Evolutionary conservation across 1,140 invertebrate species (phyloP).

Genomic region (Daktulosphaira vitifoliae): DNA sequence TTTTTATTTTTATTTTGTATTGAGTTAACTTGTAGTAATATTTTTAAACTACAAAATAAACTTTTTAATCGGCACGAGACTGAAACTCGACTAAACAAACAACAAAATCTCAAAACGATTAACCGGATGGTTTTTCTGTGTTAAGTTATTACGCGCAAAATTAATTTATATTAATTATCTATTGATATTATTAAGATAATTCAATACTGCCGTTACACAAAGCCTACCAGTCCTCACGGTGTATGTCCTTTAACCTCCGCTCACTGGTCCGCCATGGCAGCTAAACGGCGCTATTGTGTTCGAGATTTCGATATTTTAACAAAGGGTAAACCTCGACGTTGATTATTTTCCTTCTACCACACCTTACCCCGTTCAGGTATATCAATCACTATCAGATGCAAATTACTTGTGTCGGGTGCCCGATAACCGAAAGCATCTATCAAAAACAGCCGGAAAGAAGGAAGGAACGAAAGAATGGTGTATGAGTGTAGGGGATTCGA

Average conservation of each 20-base stretch:
- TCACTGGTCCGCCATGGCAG: too few relatives aligned
- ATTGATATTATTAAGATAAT: conserved; percentile 12
- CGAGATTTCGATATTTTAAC: conserved; percentile 15
- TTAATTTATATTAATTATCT: conserved; percentile 7
- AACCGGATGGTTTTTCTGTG: too few relatives aligned
- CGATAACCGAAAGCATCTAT: conserved; percentile 21
- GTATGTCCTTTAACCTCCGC: not conserved
- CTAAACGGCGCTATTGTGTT: conserved; percentile 1
- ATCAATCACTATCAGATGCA: conserved; percentile 31
- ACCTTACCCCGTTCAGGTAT: conserved; percentile 1
- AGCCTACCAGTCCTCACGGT: not conserved
- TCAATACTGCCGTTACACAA: not conserved
- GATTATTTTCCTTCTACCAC: conserved; percentile 3
- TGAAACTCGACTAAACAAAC: too few relatives aligned
- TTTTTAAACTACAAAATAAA: too few relatives aligned
- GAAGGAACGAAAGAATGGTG: not conserved
- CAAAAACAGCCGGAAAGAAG: conserved; percentile 23
- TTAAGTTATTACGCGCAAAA: not conserved
- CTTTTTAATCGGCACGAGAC: too few relatives aligned
- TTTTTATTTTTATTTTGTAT: too few relatives aligned
- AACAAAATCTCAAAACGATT: too few relatives aligned
- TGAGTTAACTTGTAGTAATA: too few relatives aligned
- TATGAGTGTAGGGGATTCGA: not conserved
- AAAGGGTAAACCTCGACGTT: conserved; percentile 9
- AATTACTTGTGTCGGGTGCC: conserved; percentile 10